Base-by-base conservation (phyloP, 92 coral and sea anemone species). In the Heliopora coerulea region DNA sequence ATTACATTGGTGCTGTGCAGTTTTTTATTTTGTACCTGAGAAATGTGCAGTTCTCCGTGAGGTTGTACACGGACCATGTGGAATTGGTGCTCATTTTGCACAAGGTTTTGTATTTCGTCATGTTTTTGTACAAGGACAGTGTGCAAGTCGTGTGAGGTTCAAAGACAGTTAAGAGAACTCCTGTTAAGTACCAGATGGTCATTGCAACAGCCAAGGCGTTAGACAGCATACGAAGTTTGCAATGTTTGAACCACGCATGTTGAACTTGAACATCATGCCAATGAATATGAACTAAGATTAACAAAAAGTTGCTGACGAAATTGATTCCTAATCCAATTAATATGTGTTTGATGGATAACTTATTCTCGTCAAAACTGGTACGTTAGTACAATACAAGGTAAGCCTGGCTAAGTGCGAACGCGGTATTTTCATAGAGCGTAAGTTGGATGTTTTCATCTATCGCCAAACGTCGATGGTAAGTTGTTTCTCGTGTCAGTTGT, bases 1-100 rank as follows among this genome's bases (percentile, higher is more conserved):
- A 62, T 33, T 66, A 66, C 35, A 42, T 40, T 14, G 75, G 75
- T 32, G 33, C 59, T 49, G 75, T 68, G 21, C 75, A 68, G 49
- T 68, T 68, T 54, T 28, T 68, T 2, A 30, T 24, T n/a, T n/a
- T n/a, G n/a, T n/a, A n/a, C n/a, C n/a, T n/a, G n/a, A n/a, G n/a
- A n/a, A n/a, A n/a, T n/a, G n/a, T n/a, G n/a, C n/a, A n/a, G n/a
- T n/a, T n/a, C n/a, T n/a, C n/a, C n/a, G n/a, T n/a, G n/a, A n/a
- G n/a, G n/a, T n/a, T n/a, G n/a, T n/a, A n/a, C n/a, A n/a, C n/a
- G n/a, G n/a, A n/a, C n/a, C n/a, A n/a, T n/a, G n/a, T n/a, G n/a
- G n/a, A n/a, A n/a, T n/a, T n/a, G n/a, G n/a, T n/a, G n/a, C n/a
- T n/a, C n/a, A n/a, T n/a, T n/a, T n/a, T n/a, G n/a, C n/a, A n/a